Evolutionary conservation across 2,888 invertebrate species (phyloP), one percentile per base, ranked within the genome.

Genomic region (Allacma fusca): DNA sequence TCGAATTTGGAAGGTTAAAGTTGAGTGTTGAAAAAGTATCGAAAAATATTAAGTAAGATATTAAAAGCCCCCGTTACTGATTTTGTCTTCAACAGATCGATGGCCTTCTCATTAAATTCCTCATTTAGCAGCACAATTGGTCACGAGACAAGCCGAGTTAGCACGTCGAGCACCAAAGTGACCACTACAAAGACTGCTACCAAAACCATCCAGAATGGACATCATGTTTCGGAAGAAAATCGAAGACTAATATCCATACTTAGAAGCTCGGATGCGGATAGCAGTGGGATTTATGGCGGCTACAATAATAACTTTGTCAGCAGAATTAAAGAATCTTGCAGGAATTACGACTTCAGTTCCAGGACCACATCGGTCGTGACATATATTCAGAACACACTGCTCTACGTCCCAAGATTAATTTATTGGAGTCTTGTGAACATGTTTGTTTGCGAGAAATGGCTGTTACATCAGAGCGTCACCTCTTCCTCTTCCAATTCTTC

Each of bases 381-480:
- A 16, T 28, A 43, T 13, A 12, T 71, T 28, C 28, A 57, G 19
- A 57, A 26, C 21, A 28, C 28, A 13, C 16, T 71, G 7, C 12
- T 71, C 26, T 57, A 26, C 57, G 28, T 71, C 7, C 71, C 71
- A 26, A 50, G 29, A 50, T 28, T 71, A n/a, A 57, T 50, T 12
- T 73, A 73, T 62, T 64, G 62, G 64, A 62, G 23, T 13, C 67
- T 79, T 23, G 76, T 79, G 12, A 62, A 79, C 23, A 26, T 65
- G n/a, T 79, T 79, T 28, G 79, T 79, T 19, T 62, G 34, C 5
- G 79, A 79, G 72, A 79, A 79, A 69, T 79, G 79, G 79, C 23
- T 79, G 24, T 64, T 79, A 1, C 72, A 79, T 73, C 72, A 76
- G 23, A 57, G 40, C 7, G 26, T 2, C 1, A 12, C 29, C 19